Conservation (phyloP, 1,140 invertebrate species). For the Drosophila rhopaloa region DNA sequence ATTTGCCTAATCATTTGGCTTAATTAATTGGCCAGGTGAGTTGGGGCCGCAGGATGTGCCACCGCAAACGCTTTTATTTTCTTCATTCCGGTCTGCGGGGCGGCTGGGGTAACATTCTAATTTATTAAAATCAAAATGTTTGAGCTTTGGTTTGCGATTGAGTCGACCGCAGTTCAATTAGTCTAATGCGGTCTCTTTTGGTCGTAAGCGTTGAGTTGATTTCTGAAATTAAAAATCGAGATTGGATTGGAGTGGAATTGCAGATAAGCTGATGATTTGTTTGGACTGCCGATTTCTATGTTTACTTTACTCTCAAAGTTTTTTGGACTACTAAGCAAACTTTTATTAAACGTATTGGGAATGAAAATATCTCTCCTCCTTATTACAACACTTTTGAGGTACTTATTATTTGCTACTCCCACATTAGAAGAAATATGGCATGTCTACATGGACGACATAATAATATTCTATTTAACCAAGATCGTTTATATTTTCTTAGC, state of each 20-base stretch:
- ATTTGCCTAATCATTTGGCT: conserved; percentile 78
- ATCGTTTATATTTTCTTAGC: too few relatives aligned
- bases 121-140: conserved; percentile 67
- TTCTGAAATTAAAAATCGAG: conserved; percentile 31
- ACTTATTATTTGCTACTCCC: too few relatives aligned
- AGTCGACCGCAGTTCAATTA: conserved; percentile 54
- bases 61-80: conserved; percentile 43
- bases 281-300: neutral
- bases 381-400: too few relatives aligned
- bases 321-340: neutral
- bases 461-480: too few relatives aligned
- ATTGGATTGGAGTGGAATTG: neutral
- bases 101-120: conserved; percentile 32
- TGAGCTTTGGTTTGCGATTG: conserved; percentile 53
- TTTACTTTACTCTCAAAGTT: neutral
- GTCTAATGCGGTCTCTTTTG: conserved; percentile 46
- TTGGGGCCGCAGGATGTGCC: conserved; percentile 27
- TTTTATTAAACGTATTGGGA: neutral
- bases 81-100: conserved; percentile 11
- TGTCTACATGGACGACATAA: too few relatives aligned
- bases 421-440: too few relatives aligned
- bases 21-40: conserved; percentile 73
- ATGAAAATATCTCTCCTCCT: neutral
- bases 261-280: conserved; percentile 2
- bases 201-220: conserved; percentile 15